Base-by-base conservation (phyloP, 2,113 vertebrate genomes). In the Hassar affinis region DNA sequence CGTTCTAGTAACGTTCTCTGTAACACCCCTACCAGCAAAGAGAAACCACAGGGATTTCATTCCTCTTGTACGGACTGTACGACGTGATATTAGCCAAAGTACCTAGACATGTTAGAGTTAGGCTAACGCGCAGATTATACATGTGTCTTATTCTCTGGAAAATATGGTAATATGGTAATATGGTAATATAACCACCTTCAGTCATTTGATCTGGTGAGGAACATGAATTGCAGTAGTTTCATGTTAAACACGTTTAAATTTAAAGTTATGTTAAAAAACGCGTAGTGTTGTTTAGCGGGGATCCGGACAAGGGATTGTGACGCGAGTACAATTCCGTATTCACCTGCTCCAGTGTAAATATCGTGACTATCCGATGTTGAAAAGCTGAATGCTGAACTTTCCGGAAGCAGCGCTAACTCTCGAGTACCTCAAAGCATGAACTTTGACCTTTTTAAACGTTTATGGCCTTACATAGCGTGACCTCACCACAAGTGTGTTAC, bases 371-470 rank as follows among this genome's bases (percentile, higher is more conserved):
- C 64, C 81, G 12, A 14, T 42, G 14, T 68, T 78, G 78, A 54
- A 76, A 76, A 76, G 51, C 88, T 87, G 83, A 86, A 78, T 49
- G 64, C 61, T 51, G 74, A 33, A 38, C 42, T 45, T 78, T 56
- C 57, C 84, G 81, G 86, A 83, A 89, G 77, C 82, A 87, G 90
- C 86, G 90, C 86, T 92, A 93, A 89, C 90, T 90, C 94, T 91
- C 90, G 90, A 91, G 94, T 95, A 96, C 95, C 94, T 97, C 96
- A 94, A 90, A 96, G 96, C 96, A 96, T 96, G 96, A 94, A 91
- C 90, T 94, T 92, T 92, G 84, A 94, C 86, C 66, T 85, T 72
- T 85, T 77, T 75, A 80, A 86, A 92, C 91, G 90, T 89, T 92
- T 90, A 93, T 94, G 92, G 94, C 94, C 94, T 95, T 95, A 94